A percentile compares a stretch with the other conserved stretches of the same genome.
Conservation (phyloP, 2,113 vertebrate genomes). For the Cryptomyrus ogoouensis region DNA sequence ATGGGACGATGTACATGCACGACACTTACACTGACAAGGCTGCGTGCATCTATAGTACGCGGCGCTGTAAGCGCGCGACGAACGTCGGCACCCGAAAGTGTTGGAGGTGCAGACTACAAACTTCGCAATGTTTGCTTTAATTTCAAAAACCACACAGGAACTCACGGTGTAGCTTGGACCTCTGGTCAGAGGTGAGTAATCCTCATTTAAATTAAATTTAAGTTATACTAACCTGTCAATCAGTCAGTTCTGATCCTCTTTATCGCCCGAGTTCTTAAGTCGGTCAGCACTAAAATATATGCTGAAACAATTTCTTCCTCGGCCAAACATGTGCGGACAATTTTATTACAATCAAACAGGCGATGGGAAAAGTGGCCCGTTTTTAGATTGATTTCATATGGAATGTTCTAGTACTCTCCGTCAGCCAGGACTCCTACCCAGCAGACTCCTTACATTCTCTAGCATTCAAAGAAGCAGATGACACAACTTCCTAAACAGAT, state of each 20-base stretch:
- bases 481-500: background rate
- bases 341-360: slow-evolving; percentile 22
- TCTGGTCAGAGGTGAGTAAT: background rate
- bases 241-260: background rate
- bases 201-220: background rate
- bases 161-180: background rate
- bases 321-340: slow-evolving; percentile 23
- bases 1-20: background rate
- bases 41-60: background rate
- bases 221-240: background rate
- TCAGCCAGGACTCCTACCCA: background rate
- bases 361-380: background rate
- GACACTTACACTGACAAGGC: background rate
- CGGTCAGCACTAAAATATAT: slow-evolving; percentile 16
- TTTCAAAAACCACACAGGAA: background rate
- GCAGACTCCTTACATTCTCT: background rate
- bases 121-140: background rate
- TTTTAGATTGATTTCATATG: slow-evolving; percentile 10
- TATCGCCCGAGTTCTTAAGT: slow-evolving; percentile 8
- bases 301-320: slow-evolving; percentile 13
- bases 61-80: background rate
- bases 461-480: background rate
- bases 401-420: slow-evolving; percentile 7
- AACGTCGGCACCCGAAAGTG: background rate
- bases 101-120: background rate